These are phyloP conservation scores for Hydra vulgaris DNA, from an alignment of 30 jellyfish, hydroid and myxozoan species.

Conservation along the genomic window DNA sequence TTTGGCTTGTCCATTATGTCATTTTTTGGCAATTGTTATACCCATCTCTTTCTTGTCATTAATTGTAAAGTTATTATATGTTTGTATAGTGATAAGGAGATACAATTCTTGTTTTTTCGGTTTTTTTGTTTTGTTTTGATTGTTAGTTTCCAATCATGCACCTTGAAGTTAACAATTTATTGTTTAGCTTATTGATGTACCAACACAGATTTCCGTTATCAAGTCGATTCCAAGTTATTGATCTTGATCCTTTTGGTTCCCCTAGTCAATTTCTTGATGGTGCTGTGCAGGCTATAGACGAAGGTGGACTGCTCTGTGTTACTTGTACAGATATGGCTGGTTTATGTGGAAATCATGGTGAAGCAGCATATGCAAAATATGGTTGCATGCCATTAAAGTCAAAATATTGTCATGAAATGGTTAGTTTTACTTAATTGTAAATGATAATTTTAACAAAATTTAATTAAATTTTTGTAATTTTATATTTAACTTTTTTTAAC, in stretches of 20 bases:
- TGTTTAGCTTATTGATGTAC: conserved; percentile 67
- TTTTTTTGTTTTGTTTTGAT: too few relatives aligned
- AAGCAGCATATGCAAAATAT: conserved; percentile 92
- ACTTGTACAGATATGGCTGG: conserved; percentile 99
- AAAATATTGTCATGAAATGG: conserved; percentile 97
- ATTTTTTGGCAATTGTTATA: too few relatives aligned
- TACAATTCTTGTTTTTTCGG: too few relatives aligned
- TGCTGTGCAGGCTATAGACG: conserved; percentile 94
- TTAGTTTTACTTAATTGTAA: conserved; percentile 1
- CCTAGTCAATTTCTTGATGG: conserved; percentile 92
- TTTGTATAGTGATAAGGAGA: too few relatives aligned
- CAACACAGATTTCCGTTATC: conserved; percentile 39
- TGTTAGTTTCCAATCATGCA: too few relatives aligned
- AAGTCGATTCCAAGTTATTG: conserved; percentile 59
- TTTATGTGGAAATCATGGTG: conserved; percentile 99
- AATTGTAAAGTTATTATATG: too few relatives aligned
- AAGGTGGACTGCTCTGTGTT: conserved; percentile 96
- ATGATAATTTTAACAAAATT: too few relatives aligned
- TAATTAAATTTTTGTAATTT: too few relatives aligned
- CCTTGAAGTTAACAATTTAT: too few relatives aligned
- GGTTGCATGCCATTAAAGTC: conserved; percentile 88
- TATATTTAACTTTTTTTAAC: too few relatives aligned
- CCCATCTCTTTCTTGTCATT: too few relatives aligned
- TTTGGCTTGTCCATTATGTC: too few relatives aligned
- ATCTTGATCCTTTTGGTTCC: conserved; percentile 96